Evolutionary conservation across 2,113 vertebrate genomes (phyloP).

Genomic region (Sciurus niger): DNA sequence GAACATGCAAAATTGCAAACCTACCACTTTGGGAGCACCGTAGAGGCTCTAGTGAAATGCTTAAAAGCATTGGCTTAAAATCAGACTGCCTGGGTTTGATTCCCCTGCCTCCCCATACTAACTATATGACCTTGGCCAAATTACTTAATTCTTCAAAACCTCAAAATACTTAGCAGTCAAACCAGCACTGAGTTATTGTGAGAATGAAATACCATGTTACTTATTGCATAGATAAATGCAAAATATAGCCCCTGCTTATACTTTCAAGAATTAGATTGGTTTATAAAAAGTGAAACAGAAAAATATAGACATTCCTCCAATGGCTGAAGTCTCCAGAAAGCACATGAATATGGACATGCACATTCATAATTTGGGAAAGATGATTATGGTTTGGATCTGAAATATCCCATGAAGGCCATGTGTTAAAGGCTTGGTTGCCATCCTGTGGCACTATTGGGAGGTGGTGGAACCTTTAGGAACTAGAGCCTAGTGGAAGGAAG

Average conservation of each 20-base stretch:
- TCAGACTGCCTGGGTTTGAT: not conserved
- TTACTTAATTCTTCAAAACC: not conserved
- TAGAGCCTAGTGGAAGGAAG: not conserved
- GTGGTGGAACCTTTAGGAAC: not conserved
- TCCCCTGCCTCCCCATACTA: not conserved
- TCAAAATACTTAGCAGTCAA: not conserved
- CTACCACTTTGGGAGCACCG: not conserved
- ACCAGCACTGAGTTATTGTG: not conserved
- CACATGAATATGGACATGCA: not conserved
- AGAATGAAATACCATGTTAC: not conserved
- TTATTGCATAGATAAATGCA: not conserved
- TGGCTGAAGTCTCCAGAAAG: not conserved
- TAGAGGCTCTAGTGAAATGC: not conserved
- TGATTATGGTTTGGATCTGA: not conserved
- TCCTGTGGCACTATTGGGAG: not conserved
- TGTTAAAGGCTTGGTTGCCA: not conserved
- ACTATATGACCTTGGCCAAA: not conserved
- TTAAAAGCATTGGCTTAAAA: not conserved
- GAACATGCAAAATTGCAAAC: not conserved
- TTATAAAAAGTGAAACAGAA: not conserved
- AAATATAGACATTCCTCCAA: slow-evolving; percentile 26
- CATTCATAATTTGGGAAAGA: not conserved
- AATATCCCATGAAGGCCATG: not conserved
- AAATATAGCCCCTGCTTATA: not conserved
- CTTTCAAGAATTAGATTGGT: not conserved